Percentiles rank a stretch among this genome's conserved stretches.
These are phyloP conservation scores for Amphiprion clarkii DNA, from an alignment of 2,797 vertebrate genomes.

Conservation along the genomic window DNA sequence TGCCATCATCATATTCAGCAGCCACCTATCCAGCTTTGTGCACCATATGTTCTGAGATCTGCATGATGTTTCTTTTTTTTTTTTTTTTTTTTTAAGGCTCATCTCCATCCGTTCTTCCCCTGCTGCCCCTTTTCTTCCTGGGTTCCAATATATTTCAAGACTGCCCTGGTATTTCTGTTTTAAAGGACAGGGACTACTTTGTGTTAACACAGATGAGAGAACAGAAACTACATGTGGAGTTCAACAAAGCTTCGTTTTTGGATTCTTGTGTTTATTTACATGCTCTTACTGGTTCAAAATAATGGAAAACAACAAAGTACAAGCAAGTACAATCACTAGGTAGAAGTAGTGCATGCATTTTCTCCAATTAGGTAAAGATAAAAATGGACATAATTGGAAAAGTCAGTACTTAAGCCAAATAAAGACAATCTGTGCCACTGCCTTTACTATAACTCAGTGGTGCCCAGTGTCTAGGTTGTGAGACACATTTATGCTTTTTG, in stretches of 20 bases:
- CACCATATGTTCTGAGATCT: constrained; percentile 50
- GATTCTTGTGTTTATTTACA: constrained; percentile 10
- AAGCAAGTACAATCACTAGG: neutral
- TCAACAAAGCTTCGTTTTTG: neutral
- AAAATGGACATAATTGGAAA: constrained; percentile 1
- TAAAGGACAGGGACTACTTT: neutral
- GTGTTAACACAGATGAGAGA: neutral
- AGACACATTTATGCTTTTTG: too few species aligned
- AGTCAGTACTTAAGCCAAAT: too few species aligned
- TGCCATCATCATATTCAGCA: constrained; percentile 62
- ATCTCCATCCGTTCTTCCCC: neutral
- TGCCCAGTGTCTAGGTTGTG: too few species aligned
- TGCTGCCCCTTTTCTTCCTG: neutral
- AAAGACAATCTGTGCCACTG: too few species aligned
- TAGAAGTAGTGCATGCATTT: neutral
- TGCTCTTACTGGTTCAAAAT: neutral
- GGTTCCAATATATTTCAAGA: neutral
- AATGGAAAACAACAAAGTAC: neutral
- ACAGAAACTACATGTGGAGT: neutral
- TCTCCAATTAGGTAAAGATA: neutral
- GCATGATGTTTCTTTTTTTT: neutral
- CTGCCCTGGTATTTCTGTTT: neutral
- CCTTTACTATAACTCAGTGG: too few species aligned
- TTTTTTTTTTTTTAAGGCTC: constrained; percentile 17
- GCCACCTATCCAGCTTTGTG: constrained; percentile 56